Conservation (phyloP, 1,140 invertebrate species). For the Tenebrio molitor region DNA sequence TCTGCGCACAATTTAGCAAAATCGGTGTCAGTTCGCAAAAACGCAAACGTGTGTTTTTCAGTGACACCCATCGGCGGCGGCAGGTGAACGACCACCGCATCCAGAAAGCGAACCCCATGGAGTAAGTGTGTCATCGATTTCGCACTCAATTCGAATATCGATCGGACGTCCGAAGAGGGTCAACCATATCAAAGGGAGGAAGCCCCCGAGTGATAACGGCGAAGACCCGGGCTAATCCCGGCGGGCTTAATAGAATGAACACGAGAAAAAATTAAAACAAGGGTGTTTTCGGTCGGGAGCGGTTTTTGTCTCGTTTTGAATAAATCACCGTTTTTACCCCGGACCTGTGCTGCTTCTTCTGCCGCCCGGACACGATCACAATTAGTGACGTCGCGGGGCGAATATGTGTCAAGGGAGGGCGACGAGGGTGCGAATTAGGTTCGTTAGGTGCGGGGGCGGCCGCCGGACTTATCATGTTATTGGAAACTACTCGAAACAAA, state of each 20-base stretch:
- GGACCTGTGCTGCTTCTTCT: too few relatives aligned
- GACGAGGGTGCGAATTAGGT: conserved; percentile 50
- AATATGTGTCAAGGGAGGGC: conserved; percentile 50
- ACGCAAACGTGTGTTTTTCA: conserved; percentile 34
- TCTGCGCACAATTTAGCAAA: background rate
- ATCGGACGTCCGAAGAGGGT: conserved; percentile 17
- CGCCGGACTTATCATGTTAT: conserved; percentile 49
- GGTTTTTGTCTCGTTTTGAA: conserved; percentile 28
- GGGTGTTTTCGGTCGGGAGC: background rate
- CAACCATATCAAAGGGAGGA: conserved; percentile 25
- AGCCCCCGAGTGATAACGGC: conserved; percentile 18
- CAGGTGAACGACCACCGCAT: conserved; percentile 6
- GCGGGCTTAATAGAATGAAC: conserved; percentile 13
- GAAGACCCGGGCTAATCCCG: conserved; percentile 25
- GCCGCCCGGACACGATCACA: conserved; percentile 43
- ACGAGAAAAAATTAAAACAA: conserved; percentile 33
- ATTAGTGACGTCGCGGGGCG: conserved; percentile 48
- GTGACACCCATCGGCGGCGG: conserved; percentile 31
- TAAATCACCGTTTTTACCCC: conserved; percentile 26
- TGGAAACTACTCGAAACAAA: conserved; percentile 51
- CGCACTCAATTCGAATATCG: conserved; percentile 35
- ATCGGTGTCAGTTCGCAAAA: conserved; percentile 40
- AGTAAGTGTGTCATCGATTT: conserved; percentile 39
- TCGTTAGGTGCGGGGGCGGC: conserved; percentile 46
- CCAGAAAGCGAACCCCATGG: background rate